Conservation (phyloP, 2,797 vertebrate genomes). For the Chaetodon trifasciatus region DNA sequence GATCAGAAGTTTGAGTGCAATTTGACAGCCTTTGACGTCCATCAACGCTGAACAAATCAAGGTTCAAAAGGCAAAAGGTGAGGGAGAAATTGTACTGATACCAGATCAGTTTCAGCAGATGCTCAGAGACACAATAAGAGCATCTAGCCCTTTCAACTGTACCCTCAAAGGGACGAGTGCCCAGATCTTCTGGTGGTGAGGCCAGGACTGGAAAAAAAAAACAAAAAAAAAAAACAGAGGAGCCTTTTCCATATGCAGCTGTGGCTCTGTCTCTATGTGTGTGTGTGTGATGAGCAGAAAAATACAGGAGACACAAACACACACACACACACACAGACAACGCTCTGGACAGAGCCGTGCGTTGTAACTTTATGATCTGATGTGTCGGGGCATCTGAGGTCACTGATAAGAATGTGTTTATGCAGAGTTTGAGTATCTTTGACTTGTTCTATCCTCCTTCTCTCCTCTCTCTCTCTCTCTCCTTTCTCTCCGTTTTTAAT, state of each 20-base stretch:
- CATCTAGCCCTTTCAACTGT: conserved; percentile 35
- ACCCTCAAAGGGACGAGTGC: conserved; percentile 34
- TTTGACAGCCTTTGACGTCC: not conserved
- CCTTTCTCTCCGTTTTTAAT: conserved; percentile 78
- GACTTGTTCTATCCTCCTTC: conserved; percentile 59
- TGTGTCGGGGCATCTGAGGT: conserved; percentile 75
- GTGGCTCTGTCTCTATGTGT: not conserved
- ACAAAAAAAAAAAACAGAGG: conserved; percentile 24
- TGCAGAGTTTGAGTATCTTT: conserved; percentile 75
- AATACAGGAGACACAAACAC: conserved; percentile 14
- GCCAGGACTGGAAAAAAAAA: conserved; percentile 27
- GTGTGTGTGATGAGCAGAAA: conserved; percentile 2
- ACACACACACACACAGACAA: conserved; percentile 18
- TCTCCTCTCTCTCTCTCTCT: conserved; percentile 19
- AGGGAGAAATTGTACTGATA: not conserved
- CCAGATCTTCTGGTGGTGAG: conserved; percentile 43
- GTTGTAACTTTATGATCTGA: conserved; percentile 65
- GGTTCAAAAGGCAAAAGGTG: not conserved
- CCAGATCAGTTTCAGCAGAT: conserved; percentile 15
- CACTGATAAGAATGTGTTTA: conserved; percentile 83
- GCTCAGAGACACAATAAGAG: conserved; percentile 30
- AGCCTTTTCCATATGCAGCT: conserved; percentile 39
- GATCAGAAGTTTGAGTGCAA: not conserved
- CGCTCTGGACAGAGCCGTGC: conserved; percentile 37
- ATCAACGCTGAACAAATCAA: not conserved